Base-by-base conservation (phyloP, 1,140 invertebrate genomes). In the Psix sp. region DNA sequence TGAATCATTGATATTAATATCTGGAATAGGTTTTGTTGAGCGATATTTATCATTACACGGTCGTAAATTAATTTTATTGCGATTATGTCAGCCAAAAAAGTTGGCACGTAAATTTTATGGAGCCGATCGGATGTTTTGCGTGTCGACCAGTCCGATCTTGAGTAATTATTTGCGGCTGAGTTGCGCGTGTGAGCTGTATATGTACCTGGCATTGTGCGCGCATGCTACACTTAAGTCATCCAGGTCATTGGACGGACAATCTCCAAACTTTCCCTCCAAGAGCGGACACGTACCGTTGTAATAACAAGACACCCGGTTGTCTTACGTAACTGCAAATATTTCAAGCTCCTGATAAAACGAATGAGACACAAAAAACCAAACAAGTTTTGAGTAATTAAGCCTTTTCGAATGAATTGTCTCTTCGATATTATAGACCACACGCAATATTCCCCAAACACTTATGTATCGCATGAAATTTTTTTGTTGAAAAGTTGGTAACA, bases 231-330 rank as follows among this genome's bases (percentile, higher is more conserved):
- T 74, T 74, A 74, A 68, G 65, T 60, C 63, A 65, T 74, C 48
- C 62, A 70, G 67, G 73, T 75, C 66, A 60, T 72, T 72, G 68
- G 65, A 73, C 68, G 63, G 57, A 70, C 74, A 73, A 73, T 77
- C 49, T 66, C 60, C 75, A 77, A 77, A 77, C 75, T 77, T 77
- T 77, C 76, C 66, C 71, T 77, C 66, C 71, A 71, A 63, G 75
- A 68, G 72, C 46, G 71, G 71, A 74, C 63, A 77, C 56, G 49
- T 71, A 74, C 60, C 66, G 70, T 74, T 74, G 59, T 67, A 66
- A 62, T 68, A 67, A 74, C 46, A 66, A 74, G 59, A 57, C 48
- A 56, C 45, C 51, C 39, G 45, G 33, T 13, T 10, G 11, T 16
- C 14, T 77, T 77, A 60, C 63, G 66, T 71, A 74, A 77, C 65